These are phyloP conservation scores for Poecilobothrus nobilitatus DNA, from an alignment of 2,888 invertebrate species.

Conservation along the genomic window DNA sequence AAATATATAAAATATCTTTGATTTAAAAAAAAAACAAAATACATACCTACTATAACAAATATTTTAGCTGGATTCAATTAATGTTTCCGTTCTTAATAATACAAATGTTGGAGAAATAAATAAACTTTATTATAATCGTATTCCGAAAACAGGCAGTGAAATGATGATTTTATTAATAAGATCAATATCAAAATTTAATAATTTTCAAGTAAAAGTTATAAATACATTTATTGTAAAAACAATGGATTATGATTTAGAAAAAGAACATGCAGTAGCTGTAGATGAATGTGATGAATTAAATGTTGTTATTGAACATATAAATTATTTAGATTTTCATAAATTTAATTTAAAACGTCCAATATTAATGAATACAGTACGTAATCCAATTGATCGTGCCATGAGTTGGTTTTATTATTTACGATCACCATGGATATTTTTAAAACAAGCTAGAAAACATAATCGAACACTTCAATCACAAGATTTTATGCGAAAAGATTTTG, in stretches of 20 bases:
- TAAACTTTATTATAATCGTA: slow-evolving; percentile 50
- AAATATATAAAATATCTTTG: no score
- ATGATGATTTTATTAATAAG: slow-evolving; percentile 73
- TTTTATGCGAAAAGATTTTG: slow-evolving; percentile 83
- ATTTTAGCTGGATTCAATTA: no score
- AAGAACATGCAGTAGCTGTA: slow-evolving; percentile 47
- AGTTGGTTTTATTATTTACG: slow-evolving; percentile 87
- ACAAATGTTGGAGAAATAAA: slow-evolving; percentile 61
- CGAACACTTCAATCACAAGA: slow-evolving; percentile 56
- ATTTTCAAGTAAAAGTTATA: slow-evolving; percentile 37
- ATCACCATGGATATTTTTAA: slow-evolving; percentile 82
- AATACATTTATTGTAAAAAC: neutral
- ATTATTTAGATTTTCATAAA: slow-evolving; percentile 37
- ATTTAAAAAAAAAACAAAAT: no score
- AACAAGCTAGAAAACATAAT: slow-evolving; percentile 52
- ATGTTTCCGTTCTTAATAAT: slow-evolving; percentile 55
- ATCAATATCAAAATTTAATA: slow-evolving; percentile 52
- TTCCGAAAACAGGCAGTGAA: slow-evolving; percentile 60
- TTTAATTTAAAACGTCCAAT: slow-evolving; percentile 70
- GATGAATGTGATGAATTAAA: slow-evolving; percentile 49
- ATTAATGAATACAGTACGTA: slow-evolving; percentile 81
- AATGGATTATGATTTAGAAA: neutral
- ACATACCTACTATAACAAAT: no score
- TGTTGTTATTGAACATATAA: slow-evolving; percentile 36
- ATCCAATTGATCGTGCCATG: slow-evolving; percentile 82